Evolutionary conservation across 2,113 vertebrate genomes (phyloP).

Genomic region (Struthidea cinerea): DNA sequence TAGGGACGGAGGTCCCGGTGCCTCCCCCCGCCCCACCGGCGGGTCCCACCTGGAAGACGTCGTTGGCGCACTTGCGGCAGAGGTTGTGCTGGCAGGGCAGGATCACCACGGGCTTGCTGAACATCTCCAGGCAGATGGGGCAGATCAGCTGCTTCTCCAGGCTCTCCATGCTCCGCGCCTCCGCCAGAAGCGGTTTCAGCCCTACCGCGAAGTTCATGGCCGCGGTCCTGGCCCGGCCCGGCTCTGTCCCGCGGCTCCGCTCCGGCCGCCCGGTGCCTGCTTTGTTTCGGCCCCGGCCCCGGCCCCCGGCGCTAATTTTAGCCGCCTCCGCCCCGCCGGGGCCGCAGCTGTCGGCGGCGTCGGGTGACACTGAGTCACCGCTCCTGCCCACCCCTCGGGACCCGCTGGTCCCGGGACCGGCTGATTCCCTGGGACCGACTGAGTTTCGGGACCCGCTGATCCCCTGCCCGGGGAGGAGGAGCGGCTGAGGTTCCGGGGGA

Average conservation of each 20-base stretch:
- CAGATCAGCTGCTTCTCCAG: conserved; percentile 97
- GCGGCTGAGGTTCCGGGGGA: rapidly evolving
- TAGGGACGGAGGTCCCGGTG: not conserved
- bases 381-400: not conserved
- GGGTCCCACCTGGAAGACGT: conserved; percentile 83
- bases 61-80: conserved; percentile 92
- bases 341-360: conserved; percentile 70
- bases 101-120: conserved; percentile 95
- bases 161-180: conserved; percentile 84
- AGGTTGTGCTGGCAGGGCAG: conserved; percentile 97
- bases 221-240: not conserved
- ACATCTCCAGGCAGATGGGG: conserved; percentile 97
- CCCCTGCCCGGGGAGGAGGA: not conserved
- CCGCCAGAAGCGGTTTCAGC: conserved; percentile 78
- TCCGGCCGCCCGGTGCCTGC: not conserved
- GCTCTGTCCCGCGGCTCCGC: not conserved
- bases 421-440: not conserved
- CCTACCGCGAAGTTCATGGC: conserved; percentile 85
- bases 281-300: not conserved
- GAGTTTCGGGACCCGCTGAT: not conserved
- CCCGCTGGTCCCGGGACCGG: not conserved
- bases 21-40: not conserved
- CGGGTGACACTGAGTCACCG: conserved; percentile 70
- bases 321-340: conserved; percentile 24
- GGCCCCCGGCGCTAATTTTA: conserved; percentile 46